Evolutionary conservation across 2,888 invertebrate species (phyloP).

Genomic region (Zele albiditarsus): DNA sequence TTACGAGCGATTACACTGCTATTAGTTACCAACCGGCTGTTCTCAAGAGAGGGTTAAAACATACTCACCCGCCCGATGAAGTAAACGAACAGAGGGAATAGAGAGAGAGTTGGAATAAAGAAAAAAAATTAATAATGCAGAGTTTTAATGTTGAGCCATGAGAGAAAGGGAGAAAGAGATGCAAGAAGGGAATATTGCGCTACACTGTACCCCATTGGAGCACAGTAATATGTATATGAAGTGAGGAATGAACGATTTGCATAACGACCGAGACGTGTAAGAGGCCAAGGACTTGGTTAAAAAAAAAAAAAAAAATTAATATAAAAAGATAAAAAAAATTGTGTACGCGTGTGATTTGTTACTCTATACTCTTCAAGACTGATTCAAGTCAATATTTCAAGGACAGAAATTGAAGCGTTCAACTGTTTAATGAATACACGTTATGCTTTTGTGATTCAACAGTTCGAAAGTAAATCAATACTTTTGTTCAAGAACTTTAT

Average conservation of each 20-base stretch:
- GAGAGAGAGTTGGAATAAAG: conserved; percentile 7
- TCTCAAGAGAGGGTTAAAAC: conserved; percentile 53
- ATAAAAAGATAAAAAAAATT: neutral
- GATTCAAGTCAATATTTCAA: neutral
- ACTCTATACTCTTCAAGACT: neutral
- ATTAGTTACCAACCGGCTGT: conserved; percentile 69
- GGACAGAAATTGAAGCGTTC: neutral
- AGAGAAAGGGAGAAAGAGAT: conserved; percentile 16
- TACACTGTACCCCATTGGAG: conserved; percentile 4
- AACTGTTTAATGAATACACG: neutral
- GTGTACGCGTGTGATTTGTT: conserved; percentile 9
- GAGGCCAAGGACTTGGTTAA: conserved; percentile 29
- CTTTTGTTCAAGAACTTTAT: no score
- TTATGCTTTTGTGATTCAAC: no score
- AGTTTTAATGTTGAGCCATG: neutral
- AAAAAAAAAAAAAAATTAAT: neutral
- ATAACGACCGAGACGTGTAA: conserved; percentile 29
- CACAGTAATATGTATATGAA: conserved; percentile 4
- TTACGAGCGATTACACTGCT: conserved; percentile 69
- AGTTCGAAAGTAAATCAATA: no score
- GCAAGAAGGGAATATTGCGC: conserved; percentile 21
- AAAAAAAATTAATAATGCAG: neutral
- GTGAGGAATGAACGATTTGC: conserved; percentile 36
- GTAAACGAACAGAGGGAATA: conserved; percentile 22
- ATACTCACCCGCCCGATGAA: conserved; percentile 43